phyloP scores from a whole-genome alignment of 92 coral and sea anemone species.

The Nematostella vectensis region DNA sequence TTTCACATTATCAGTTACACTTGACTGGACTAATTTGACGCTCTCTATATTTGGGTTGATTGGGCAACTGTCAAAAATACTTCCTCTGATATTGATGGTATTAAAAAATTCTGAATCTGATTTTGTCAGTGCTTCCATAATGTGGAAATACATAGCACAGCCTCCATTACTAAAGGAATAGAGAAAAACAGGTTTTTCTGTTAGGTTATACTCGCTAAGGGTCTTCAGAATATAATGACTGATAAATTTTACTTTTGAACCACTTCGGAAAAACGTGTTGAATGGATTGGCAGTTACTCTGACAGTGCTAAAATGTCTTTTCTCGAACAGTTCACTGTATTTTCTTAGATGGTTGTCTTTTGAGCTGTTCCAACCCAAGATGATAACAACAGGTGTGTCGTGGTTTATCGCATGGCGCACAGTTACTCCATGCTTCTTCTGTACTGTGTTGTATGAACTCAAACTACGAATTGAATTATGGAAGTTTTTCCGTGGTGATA shows the following conservation, averaged over 20 bases:
- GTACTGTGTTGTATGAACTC: no score
- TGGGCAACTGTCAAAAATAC: conserved; percentile 97
- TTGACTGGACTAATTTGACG: conserved; percentile 48
- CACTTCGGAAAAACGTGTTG: conserved; percentile 58
- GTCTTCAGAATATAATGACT: conserved; percentile 45
- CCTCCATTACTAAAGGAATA: conserved; percentile 72
- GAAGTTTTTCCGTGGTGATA: no score
- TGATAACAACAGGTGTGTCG: conserved; percentile 57
- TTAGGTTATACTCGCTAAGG: conserved; percentile 34
- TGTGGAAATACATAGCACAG: conserved; percentile 50
- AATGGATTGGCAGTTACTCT: conserved; percentile 70
- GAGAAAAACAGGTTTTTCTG: conserved; percentile 39
- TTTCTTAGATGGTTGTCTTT: conserved; percentile 65
- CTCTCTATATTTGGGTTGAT: conserved; percentile 57
- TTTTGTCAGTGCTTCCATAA: conserved; percentile 51
- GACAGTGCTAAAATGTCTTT: conserved; percentile 57
- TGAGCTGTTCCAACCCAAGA: conserved; percentile 92
- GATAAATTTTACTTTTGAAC: conserved; percentile 51
- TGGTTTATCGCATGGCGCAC: conserved; percentile 6
- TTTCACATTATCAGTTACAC: conserved; percentile 52
- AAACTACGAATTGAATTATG: no score
- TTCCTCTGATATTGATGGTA: conserved; percentile 56
- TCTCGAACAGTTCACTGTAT: conserved; percentile 75
- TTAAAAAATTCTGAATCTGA: conserved; percentile 25
- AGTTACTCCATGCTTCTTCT: conserved; percentile 14